Percentiles rank a stretch among this genome's conserved stretches.
These are phyloP conservation scores for Aulostomus chinensis DNA, from an alignment of 2,797 vertebrate genomes.

Conservation along the genomic window DNA sequence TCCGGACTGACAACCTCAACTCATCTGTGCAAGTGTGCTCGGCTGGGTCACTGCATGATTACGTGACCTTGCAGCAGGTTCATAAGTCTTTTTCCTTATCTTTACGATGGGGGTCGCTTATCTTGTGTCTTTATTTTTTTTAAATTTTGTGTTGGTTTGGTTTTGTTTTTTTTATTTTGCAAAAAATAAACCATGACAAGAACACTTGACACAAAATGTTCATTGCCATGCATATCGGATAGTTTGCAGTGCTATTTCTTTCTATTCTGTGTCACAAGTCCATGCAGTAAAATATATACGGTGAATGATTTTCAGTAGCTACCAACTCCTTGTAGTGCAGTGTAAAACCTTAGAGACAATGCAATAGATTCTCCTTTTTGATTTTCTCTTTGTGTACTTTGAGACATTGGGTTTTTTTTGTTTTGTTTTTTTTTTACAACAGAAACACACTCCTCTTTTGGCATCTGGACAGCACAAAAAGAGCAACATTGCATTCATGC, in stretches of 20 bases:
- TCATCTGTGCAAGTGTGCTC: constrained; percentile 65
- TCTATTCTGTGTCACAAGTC: constrained; percentile 71
- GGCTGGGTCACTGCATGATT: constrained; percentile 74
- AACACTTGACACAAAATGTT: constrained; percentile 34
- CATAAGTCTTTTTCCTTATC: constrained; percentile 57
- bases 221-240: constrained; percentile 70
- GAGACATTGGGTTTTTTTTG: too few relatives aligned
- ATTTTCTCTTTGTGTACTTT: constrained; percentile 72
- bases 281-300: constrained; percentile 69
- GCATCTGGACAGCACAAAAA: constrained; percentile 69
- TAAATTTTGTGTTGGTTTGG: not conserved
- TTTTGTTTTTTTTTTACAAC: constrained; percentile 72
- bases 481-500: constrained; percentile 66
- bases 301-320: constrained; percentile 74
- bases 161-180: constrained; percentile 1
- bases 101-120: constrained; percentile 40
- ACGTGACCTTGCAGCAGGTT: constrained; percentile 67
- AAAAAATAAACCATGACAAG: constrained; percentile 17
- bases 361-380: constrained; percentile 65
- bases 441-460: constrained; percentile 67
- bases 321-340: constrained; percentile 72
- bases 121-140: constrained; percentile 36
- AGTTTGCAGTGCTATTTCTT: constrained; percentile 74
- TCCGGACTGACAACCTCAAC: constrained; percentile 64
- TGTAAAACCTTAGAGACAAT: constrained; percentile 73